phyloP scores from a whole-genome alignment of 2,888 invertebrate species.

The Rugalucina vietnamica region DNA sequence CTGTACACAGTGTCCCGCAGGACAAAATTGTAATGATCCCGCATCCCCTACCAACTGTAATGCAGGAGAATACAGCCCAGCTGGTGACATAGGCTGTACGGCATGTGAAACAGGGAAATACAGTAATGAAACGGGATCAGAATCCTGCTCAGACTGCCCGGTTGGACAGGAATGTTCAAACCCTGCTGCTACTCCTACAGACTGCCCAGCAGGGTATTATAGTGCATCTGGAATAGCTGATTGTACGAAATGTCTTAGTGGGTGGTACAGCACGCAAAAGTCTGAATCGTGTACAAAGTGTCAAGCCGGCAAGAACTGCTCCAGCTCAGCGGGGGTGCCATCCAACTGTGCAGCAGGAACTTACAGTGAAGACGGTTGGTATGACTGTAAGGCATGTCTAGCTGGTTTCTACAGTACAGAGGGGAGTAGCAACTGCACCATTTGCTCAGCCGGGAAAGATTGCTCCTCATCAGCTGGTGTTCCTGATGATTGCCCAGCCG shows the following conservation, averaged over 20 bases:
- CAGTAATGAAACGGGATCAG: constrained; percentile 64
- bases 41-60: constrained; percentile 44
- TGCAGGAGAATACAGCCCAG: constrained; percentile 56
- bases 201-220: constrained; percentile 48
- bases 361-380: constrained; percentile 41
- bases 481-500: constrained; percentile 23
- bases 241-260: constrained; percentile 54
- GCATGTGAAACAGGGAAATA: constrained; percentile 63
- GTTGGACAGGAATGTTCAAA: constrained; percentile 47
- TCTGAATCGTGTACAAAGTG: constrained; percentile 69
- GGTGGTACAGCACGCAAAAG: constrained; percentile 64
- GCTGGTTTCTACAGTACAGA: constrained; percentile 41
- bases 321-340: constrained; percentile 60
- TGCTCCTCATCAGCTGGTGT: constrained; percentile 61
- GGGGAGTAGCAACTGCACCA: constrained; percentile 64
- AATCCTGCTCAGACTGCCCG: constrained; percentile 67
- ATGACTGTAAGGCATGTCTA: constrained; percentile 43
- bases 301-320: constrained; percentile 75
- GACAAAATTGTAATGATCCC: constrained; percentile 48
- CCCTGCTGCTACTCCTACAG: not conserved
- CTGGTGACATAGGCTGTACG: constrained; percentile 48
- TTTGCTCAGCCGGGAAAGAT: constrained; percentile 72
- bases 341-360: constrained; percentile 53
- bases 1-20: constrained; percentile 72
- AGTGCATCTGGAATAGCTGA: constrained; percentile 30